These are phyloP conservation scores for Beroe ovata DNA, from an alignment of 37 sponge, comb jelly and placozoan species.

Conservation along the genomic window DNA sequence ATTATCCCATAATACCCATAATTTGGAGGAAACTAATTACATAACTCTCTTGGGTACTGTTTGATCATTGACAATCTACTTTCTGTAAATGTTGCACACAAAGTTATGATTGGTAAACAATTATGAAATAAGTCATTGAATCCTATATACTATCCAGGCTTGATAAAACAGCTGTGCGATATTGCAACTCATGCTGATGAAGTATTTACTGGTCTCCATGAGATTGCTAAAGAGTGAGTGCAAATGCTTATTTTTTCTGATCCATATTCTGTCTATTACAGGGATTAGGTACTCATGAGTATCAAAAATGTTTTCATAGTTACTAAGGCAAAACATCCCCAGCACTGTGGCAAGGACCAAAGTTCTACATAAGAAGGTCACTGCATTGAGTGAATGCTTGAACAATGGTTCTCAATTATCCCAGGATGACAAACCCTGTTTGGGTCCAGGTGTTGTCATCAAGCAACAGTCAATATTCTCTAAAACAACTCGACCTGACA, in stretches of 20 bases:
- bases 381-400: neutral
- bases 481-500: neutral
- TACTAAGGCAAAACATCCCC: too few species aligned
- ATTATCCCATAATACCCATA: conserved; percentile 31
- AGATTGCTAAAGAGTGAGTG: conserved; percentile 27
- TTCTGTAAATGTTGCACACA: too few species aligned
- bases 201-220: conserved; percentile 8
- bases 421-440: neutral
- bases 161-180: conserved; percentile 36
- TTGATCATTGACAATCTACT: too few species aligned
- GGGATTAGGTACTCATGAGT: too few species aligned
- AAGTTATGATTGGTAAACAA: too few species aligned
- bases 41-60: neutral
- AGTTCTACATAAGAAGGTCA: neutral
- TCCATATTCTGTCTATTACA: too few species aligned
- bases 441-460: neutral
- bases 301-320: too few species aligned
- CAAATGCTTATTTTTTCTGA: neutral
- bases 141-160: too few species aligned
- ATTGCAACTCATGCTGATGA: conserved; percentile 17
- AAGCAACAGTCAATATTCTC: conserved; percentile 22
- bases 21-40: conserved; percentile 19
- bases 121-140: too few species aligned
- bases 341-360: conserved; percentile 7
- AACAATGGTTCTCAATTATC: neutral